Evolutionary conservation across 53 echinoderm and acorn worm genomes (phyloP).

Genomic region (Mesocentrotus franciscanus): DNA sequence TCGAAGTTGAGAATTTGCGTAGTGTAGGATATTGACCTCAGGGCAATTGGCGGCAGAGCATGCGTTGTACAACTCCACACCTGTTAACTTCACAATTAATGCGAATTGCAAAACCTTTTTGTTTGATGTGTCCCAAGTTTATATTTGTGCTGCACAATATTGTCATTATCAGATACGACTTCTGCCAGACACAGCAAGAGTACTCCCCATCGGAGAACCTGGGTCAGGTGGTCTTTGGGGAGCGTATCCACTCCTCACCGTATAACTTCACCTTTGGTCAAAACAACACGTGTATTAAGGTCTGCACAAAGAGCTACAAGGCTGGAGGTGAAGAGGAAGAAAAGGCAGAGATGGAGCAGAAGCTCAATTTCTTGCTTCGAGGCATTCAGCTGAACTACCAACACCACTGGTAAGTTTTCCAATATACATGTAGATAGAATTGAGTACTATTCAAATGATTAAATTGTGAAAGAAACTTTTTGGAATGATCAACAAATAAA

Average conservation of each 20-base stretch:
- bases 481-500: too few species aligned
- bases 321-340: constrained; percentile 37
- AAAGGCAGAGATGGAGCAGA: constrained; percentile 43
- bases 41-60: too few species aligned
- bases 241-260: constrained; percentile 90
- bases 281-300: constrained; percentile 72
- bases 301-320: constrained; percentile 85
- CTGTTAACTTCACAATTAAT: too few species aligned
- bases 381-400: constrained; percentile 93
- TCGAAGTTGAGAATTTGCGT: too few species aligned
- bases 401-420: constrained; percentile 86
- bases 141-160: not conserved
- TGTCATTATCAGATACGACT: constrained; percentile 75
- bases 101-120: too few species aligned
- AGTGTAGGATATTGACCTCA: too few species aligned
- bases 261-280: constrained; percentile 87
- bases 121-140: too few species aligned
- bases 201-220: constrained; percentile 90
- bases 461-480: too few species aligned
- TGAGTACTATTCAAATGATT: too few species aligned
- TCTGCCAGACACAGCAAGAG: constrained; percentile 81
- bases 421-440: too few species aligned
- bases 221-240: constrained; percentile 98
- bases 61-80: too few species aligned
- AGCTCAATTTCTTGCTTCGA: constrained; percentile 81